phyloP scores from a whole-genome alignment of 2,797 vertebrate genomes.

The Malacoctenus gilli region DNA sequence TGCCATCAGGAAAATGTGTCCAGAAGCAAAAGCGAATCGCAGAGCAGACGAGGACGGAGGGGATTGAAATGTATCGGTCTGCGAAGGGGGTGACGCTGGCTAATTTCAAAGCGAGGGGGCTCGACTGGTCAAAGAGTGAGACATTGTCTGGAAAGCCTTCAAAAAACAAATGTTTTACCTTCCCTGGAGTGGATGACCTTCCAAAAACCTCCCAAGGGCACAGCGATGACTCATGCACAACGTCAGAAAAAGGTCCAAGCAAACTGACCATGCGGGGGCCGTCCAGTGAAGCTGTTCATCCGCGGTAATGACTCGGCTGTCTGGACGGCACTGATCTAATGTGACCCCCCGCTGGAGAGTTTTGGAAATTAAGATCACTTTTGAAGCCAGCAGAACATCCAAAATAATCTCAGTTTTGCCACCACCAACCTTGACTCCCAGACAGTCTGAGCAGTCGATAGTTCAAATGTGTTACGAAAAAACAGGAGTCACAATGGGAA shows the following conservation, averaged over 20 bases:
- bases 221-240: background rate
- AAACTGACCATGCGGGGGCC: too few relatives aligned
- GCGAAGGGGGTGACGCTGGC: background rate
- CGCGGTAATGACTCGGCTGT: constrained; percentile 17
- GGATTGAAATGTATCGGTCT: background rate
- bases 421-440: background rate
- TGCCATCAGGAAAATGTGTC: background rate
- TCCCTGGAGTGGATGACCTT: constrained; percentile 10
- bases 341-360: background rate
- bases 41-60: background rate
- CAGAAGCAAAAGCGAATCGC: constrained; percentile 1
- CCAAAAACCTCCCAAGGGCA: constrained; percentile 9
- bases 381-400: constrained; percentile 1
- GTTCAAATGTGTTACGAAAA: background rate
- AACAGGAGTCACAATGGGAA: background rate
- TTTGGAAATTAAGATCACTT: background rate
- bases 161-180: background rate
- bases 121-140: constrained; percentile 1
- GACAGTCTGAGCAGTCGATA: background rate
- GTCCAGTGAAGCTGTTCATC: background rate
- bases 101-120: background rate
- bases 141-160: constrained; percentile 1
- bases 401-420: constrained; percentile 2
- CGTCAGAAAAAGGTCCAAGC: constrained; percentile 11
- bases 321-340: constrained; percentile 10